A percentile compares a stretch with the other conserved stretches of the same genome.
Conservation (phyloP, 2,797 vertebrate genomes). For the Sebastes oblongus region DNA sequence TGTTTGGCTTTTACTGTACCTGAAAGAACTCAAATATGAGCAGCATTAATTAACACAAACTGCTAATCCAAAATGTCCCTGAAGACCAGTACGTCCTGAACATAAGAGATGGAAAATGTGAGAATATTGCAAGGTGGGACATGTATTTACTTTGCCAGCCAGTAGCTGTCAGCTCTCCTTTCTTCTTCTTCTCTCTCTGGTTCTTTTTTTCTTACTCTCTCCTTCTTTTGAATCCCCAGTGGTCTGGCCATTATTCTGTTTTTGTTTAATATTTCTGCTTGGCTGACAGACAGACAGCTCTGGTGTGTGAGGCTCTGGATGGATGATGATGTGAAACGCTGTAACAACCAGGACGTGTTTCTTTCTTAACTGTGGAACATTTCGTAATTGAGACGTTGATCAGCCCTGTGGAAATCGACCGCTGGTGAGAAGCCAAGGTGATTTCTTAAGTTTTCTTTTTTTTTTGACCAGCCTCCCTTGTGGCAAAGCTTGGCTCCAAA, state of each 20-base stretch:
- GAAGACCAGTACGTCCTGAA: neutral
- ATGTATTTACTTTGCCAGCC: slow-evolving; percentile 37
- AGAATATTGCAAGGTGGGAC: slow-evolving; percentile 23
- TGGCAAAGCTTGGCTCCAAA: slow-evolving; percentile 29
- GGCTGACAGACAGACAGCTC: slow-evolving; percentile 48
- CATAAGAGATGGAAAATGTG: slow-evolving; percentile 21
- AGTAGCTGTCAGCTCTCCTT: slow-evolving; percentile 26
- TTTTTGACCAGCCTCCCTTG: slow-evolving; percentile 13
- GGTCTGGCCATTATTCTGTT: slow-evolving; percentile 46
- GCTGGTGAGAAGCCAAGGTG: slow-evolving; percentile 14
- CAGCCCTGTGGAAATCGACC: slow-evolving; percentile 30
- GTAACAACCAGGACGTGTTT: neutral
- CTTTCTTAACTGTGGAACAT: slow-evolving; percentile 21
- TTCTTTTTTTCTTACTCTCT: slow-evolving; percentile 8
- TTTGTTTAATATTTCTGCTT: slow-evolving; percentile 59
- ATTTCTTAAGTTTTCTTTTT: slow-evolving; percentile 2
- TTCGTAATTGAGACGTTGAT: slow-evolving; percentile 39
- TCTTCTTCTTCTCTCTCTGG: slow-evolving; percentile 1
- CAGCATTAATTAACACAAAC: neutral
- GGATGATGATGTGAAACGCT: neutral
- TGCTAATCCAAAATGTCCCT: neutral
- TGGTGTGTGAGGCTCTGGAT: neutral
- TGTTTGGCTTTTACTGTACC: slow-evolving; percentile 3
- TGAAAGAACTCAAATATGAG: slow-evolving; percentile 4
- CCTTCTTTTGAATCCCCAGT: slow-evolving; percentile 32